phyloP scores from a whole-genome alignment of 2,113 vertebrate species.

The Mugil cephalus region DNA sequence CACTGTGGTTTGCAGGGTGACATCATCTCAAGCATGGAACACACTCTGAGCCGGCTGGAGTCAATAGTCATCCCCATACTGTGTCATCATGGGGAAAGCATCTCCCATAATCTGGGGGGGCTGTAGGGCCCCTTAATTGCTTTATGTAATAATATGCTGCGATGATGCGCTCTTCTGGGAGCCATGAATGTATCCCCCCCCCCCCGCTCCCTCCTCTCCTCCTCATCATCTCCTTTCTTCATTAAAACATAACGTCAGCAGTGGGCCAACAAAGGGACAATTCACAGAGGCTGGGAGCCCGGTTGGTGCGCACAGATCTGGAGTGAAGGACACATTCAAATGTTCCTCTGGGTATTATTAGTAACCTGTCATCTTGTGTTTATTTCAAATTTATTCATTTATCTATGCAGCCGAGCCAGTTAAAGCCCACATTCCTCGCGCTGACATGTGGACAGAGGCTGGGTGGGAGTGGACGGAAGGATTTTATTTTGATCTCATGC shows the following conservation, averaged over 20 bases:
- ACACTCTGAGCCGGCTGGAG: conserved; percentile 52
- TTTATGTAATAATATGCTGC: conserved; percentile 81
- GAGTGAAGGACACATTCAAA: conserved; percentile 42
- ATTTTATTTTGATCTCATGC: not conserved
- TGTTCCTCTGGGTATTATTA: conserved; percentile 68
- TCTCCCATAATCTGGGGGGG: conserved; percentile 67
- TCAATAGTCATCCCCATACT: conserved; percentile 57
- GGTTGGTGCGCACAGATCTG: conserved; percentile 33
- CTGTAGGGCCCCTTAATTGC: conserved; percentile 77
- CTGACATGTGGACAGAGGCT: not conserved
- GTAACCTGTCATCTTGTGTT: conserved; percentile 51
- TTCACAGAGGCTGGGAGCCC: conserved; percentile 64
- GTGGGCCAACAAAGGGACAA: conserved; percentile 74
- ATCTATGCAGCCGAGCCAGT: conserved; percentile 27
- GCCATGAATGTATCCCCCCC: conserved; percentile 71
- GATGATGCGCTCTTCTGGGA: conserved; percentile 67
- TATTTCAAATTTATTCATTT: conserved; percentile 46
- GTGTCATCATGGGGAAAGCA: conserved; percentile 70
- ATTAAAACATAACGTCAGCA: conserved; percentile 79
- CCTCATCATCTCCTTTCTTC: conserved; percentile 78
- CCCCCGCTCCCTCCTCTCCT: conserved; percentile 42
- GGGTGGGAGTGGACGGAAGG: not conserved
- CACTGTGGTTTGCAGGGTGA: conserved; percentile 63
- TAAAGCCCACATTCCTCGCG: conserved; percentile 37
- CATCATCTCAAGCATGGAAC: conserved; percentile 73